Evolutionary conservation across 1,140 invertebrate species (phyloP).

Genomic region (Neodiprion virginianus): DNA sequence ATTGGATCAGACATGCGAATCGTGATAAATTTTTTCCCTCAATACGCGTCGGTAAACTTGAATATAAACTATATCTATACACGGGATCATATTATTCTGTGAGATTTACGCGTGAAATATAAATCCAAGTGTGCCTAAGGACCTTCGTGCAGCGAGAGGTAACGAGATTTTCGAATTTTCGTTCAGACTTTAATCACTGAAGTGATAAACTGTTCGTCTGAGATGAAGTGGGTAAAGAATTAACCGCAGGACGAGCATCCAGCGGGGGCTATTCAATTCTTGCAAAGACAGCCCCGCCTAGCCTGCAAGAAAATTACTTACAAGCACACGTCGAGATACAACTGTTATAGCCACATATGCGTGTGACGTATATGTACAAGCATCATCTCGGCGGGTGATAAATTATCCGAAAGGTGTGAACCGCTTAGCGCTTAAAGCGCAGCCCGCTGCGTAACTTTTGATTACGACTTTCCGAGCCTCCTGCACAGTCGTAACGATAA

Average conservation of each 20-base stretch:
- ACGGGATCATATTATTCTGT: too few species aligned
- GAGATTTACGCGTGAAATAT: not conserved
- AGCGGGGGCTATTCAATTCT: not conserved
- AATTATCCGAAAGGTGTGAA: conserved; percentile 4
- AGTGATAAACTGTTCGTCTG: not conserved
- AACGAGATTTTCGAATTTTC: not conserved
- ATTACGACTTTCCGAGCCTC: not conserved
- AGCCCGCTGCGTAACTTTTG: conserved; percentile 3
- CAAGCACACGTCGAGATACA: not conserved
- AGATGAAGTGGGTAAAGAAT: too few species aligned
- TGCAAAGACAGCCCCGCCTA: too few species aligned
- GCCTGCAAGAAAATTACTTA: too few species aligned
- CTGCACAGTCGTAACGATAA: too few species aligned
- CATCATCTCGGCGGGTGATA: not conserved
- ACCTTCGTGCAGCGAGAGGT: not conserved
- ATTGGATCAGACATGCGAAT: too few species aligned
- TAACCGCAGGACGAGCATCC: not conserved
- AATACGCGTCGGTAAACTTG: too few species aligned
- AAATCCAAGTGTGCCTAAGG: not conserved
- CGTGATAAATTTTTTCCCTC: too few species aligned
- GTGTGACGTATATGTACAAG: not conserved
- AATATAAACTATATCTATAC: too few species aligned
- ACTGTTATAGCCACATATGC: not conserved
- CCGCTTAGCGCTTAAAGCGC: conserved; percentile 4
- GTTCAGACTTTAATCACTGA: not conserved